Evolutionary conservation across 2,113 vertebrate genomes (phyloP).

Genomic region (Gymnorhina tibicen): DNA sequence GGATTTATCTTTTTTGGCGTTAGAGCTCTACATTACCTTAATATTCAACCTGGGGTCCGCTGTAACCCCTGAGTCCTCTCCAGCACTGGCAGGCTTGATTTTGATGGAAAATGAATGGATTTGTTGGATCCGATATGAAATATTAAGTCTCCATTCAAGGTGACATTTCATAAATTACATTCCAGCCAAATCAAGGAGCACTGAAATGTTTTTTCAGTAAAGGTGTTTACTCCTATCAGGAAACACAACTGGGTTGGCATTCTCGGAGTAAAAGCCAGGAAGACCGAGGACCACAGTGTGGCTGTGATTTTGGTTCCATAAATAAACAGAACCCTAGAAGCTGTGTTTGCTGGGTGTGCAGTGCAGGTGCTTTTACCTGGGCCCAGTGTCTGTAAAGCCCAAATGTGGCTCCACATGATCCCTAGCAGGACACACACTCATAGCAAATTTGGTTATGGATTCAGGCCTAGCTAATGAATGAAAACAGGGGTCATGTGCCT

Average conservation of each 20-base stretch:
- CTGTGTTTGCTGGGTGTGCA: not conserved
- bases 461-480: not conserved
- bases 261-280: not conserved
- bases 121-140: not conserved
- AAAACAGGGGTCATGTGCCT: not conserved
- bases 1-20: not conserved
- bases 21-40: not conserved
- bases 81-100: not conserved
- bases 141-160: not conserved
- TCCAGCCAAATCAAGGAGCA: not conserved
- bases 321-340: not conserved
- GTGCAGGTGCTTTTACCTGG: not conserved
- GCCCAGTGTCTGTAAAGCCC: not conserved
- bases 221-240: not conserved
- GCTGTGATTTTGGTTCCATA: not conserved
- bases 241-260: not conserved
- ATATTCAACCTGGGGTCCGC: not conserved
- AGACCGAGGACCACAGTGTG: not conserved
- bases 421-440: accelerated
- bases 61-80: not conserved
- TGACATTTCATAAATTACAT: not conserved
- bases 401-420: not conserved
- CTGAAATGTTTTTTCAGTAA: not conserved
- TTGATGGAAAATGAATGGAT: not conserved
- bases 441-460: not conserved